A percentile compares a stretch with the other conserved stretches of the same genome.
Evolutionary conservation across 2,797 vertebrate genomes (phyloP).

Genomic region (Sebastes variabilis): DNA sequence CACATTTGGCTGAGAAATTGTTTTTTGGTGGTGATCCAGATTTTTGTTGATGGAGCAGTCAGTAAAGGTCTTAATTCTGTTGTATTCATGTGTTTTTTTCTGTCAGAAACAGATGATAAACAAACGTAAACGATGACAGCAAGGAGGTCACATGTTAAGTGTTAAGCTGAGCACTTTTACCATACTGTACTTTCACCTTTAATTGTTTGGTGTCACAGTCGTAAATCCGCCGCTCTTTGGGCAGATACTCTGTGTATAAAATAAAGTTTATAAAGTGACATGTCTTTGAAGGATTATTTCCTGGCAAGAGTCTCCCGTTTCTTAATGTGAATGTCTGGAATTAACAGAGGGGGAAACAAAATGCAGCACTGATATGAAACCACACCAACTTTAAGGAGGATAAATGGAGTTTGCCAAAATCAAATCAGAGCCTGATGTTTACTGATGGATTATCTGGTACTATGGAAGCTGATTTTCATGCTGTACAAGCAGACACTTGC

Average conservation of each 20-base stretch:
- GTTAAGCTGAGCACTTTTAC: background rate
- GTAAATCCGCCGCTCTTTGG: background rate
- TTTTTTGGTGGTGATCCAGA: too few species aligned
- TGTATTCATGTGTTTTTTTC: background rate
- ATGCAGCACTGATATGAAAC: background rate
- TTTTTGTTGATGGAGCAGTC: background rate
- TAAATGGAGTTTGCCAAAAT: background rate
- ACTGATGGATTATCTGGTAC: background rate
- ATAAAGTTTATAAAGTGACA: background rate
- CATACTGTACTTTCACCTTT: background rate
- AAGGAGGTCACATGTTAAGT: background rate
- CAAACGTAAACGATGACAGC: background rate
- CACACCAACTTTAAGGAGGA: background rate
- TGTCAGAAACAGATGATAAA: background rate
- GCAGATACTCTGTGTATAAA: background rate
- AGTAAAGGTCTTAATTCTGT: background rate
- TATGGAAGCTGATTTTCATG: background rate
- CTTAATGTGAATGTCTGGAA: background rate
- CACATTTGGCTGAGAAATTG: too few species aligned
- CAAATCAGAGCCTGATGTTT: background rate
- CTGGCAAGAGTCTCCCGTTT: background rate
- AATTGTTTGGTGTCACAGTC: background rate
- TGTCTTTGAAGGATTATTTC: slow-evolving; percentile 17
- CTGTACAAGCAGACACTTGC: background rate
- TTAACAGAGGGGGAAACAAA: background rate